Evolutionary conservation across 2,797 vertebrate species (phyloP).

Genomic region (Rhincodon typus): DNA sequence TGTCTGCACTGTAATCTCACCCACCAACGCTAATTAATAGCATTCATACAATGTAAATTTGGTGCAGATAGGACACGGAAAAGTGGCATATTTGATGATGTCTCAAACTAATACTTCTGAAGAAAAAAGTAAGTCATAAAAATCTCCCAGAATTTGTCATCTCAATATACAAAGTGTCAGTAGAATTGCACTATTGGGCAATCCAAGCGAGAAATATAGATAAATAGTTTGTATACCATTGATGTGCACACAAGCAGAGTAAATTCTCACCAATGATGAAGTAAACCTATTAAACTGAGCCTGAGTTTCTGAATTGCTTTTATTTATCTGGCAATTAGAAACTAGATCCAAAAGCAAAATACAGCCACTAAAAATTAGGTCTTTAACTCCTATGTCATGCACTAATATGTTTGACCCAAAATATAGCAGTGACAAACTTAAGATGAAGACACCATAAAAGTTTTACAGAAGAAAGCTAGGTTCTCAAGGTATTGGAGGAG

Average conservation of each 20-base stretch:
- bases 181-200: background rate
- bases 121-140: background rate
- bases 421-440: background rate
- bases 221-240: background rate
- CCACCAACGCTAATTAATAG: constrained; percentile 28
- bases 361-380: background rate
- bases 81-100: background rate
- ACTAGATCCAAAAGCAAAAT: background rate
- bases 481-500: background rate
- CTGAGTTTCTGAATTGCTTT: background rate
- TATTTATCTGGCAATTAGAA: background rate
- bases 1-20: background rate
- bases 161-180: background rate
- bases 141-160: background rate
- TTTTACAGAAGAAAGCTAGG: background rate
- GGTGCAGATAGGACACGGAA: background rate
- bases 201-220: background rate
- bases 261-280: background rate
- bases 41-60: background rate
- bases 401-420: background rate
- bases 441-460: background rate
- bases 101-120: background rate
- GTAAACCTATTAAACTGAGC: background rate
- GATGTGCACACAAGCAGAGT: background rate
- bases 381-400: background rate